These are phyloP conservation scores for Kradibia gibbosae DNA, from an alignment of 1,140 invertebrate genomes.

Conservation along the genomic window DNA sequence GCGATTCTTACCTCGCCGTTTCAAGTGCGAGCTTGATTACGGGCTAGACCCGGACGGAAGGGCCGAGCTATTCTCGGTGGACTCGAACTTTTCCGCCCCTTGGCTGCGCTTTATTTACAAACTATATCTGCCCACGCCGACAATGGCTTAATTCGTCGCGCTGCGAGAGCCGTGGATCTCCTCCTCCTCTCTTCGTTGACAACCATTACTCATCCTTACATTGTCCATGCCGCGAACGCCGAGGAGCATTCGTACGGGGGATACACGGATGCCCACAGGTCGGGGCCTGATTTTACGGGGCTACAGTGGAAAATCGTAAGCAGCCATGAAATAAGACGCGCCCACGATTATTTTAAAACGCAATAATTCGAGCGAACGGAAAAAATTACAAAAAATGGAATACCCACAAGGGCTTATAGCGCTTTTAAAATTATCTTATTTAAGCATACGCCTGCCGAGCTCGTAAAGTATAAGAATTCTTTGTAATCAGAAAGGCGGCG, in stretches of 20 bases:
- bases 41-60: not conserved
- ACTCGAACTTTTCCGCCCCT: not conserved
- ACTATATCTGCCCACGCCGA: too few relatives aligned
- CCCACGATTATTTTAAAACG: not conserved
- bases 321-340: too few relatives aligned
- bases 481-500: conserved; percentile 22
- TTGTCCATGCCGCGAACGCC: too few relatives aligned
- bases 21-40: conserved; percentile 29
- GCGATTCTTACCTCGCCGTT: not conserved
- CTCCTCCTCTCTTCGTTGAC: too few relatives aligned
- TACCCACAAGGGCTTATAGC: not conserved
- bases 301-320: not conserved
- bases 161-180: too few relatives aligned
- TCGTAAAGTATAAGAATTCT: conserved; percentile 31
- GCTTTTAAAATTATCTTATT: not conserved
- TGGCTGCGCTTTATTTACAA: not conserved
- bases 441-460: not conserved
- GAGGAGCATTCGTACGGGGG: too few relatives aligned
- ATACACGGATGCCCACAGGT: too few relatives aligned
- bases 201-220: too few relatives aligned
- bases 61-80: not conserved
- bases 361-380: not conserved
- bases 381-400: conserved; percentile 2
- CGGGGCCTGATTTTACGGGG: too few relatives aligned
- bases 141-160: not conserved